These are phyloP conservation scores for Oscheius onirici DNA, from an alignment of 2,888 invertebrate genomes.

Conservation along the genomic window DNA sequence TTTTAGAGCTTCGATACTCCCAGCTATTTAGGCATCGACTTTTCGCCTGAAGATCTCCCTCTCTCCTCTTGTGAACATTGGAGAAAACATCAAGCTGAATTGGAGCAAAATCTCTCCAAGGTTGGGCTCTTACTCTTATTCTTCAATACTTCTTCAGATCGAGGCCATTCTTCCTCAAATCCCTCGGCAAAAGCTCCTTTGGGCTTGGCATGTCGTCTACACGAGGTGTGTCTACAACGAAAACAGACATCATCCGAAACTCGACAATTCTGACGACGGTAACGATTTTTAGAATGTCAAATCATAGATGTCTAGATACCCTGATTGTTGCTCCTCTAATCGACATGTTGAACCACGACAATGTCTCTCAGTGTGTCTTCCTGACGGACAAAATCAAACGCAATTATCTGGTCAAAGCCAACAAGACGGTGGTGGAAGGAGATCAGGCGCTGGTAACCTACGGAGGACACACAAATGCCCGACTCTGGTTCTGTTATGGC, in stretches of 20 bases:
- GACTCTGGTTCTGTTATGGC: slow-evolving; percentile 73
- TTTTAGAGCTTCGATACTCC: slow-evolving; percentile 19
- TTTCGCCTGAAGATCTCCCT: not conserved
- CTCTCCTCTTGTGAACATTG: not conserved
- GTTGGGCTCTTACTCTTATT: not conserved
- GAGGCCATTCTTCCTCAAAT: slow-evolving; percentile 36
- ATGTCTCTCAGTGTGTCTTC: slow-evolving; percentile 52
- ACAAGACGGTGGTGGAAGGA: slow-evolving; percentile 46
- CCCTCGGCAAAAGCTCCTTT: slow-evolving; percentile 41
- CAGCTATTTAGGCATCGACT: slow-evolving; percentile 6
- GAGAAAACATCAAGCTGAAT: slow-evolving; percentile 8
- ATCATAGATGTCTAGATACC: slow-evolving; percentile 44
- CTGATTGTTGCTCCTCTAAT: slow-evolving; percentile 68
- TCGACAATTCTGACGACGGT: not conserved
- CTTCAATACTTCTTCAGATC: slow-evolving; percentile 36
- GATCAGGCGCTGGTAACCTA: slow-evolving; percentile 65
- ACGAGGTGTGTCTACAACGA: slow-evolving; percentile 60
- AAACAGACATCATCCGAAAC: slow-evolving; percentile 44
- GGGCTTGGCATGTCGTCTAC: slow-evolving; percentile 71
- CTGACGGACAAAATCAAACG: slow-evolving; percentile 41
- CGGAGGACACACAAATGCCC: slow-evolving; percentile 73
- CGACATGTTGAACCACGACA: slow-evolving; percentile 69
- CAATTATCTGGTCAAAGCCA: slow-evolving; percentile 35
- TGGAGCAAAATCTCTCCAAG: not conserved
- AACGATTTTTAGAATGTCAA: not conserved